Evolutionary conservation across 1,140 invertebrate species (phyloP).

Genomic region (Thalassaphorura encarpata): DNA sequence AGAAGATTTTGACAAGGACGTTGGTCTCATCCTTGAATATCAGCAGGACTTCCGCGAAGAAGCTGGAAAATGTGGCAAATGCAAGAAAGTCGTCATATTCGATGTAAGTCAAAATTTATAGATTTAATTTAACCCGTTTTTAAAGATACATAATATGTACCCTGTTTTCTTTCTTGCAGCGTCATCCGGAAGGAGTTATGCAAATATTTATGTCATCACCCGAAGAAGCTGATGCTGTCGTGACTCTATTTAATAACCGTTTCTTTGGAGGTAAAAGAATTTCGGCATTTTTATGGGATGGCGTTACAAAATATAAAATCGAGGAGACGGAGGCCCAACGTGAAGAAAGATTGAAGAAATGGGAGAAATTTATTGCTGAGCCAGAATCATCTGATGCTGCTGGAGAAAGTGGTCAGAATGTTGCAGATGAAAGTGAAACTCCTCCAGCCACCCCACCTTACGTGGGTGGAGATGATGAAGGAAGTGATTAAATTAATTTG

Average conservation of each 20-base stretch:
- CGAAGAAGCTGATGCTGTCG: conserved; percentile 82
- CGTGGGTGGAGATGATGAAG: neutral
- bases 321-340: conserved; percentile 82
- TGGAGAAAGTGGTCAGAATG: too few relatives aligned
- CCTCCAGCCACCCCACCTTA: neutral
- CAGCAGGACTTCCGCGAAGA: conserved; percentile 83
- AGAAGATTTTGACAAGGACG: conserved; percentile 78
- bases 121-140: neutral
- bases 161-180: conserved; percentile 42
- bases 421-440: neutral
- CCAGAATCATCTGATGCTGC: conserved; percentile 35
- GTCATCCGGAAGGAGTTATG: conserved; percentile 87
- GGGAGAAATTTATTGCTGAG: conserved; percentile 71
- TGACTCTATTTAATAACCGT: conserved; percentile 78
- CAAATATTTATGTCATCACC: conserved; percentile 82
- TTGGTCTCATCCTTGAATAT: conserved; percentile 78
- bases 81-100: conserved; percentile 84
- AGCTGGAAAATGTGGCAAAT: conserved; percentile 81
- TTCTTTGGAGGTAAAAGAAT: conserved; percentile 81
- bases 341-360: conserved; percentile 67
- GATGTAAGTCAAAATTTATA: conserved; percentile 57
- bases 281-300: conserved; percentile 85
- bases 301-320: conserved; percentile 64
- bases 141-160: conserved; percentile 1
- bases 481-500: neutral